These are phyloP conservation scores for Silvanus unidentatus DNA, from an alignment of 2,888 invertebrate species.

Conservation along the genomic window DNA sequence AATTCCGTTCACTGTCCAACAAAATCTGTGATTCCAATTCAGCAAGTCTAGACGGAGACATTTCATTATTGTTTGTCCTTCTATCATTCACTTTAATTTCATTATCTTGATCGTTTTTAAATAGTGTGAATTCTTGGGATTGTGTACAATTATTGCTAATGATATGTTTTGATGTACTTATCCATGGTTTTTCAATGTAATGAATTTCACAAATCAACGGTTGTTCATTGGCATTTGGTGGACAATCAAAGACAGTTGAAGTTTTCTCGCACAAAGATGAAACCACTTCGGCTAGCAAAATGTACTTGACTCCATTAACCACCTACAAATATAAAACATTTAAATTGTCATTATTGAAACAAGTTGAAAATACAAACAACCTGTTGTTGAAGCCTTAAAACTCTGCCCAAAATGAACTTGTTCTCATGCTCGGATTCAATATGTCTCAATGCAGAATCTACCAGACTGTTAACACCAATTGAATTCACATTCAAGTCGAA, in stretches of 20 bases:
- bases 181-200: slow-evolving; percentile 62
- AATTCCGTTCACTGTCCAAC: neutral
- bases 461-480: slow-evolving; percentile 49
- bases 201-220: slow-evolving; percentile 52
- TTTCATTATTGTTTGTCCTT: slow-evolving; percentile 26
- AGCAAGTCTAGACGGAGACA: slow-evolving; percentile 26
- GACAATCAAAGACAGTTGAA: slow-evolving; percentile 41
- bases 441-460: slow-evolving; percentile 49
- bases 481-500: slow-evolving; percentile 50
- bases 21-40: slow-evolving; percentile 42
- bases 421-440: slow-evolving; percentile 37
- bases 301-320: slow-evolving; percentile 56
- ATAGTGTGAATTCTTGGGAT: slow-evolving; percentile 47
- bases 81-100: slow-evolving; percentile 33
- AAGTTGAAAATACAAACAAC: slow-evolving; percentile 44
- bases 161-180: slow-evolving; percentile 56
- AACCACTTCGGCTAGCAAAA: slow-evolving; percentile 50
- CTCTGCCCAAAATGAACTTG: slow-evolving; percentile 45
- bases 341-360: slow-evolving; percentile 1
- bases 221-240: slow-evolving; percentile 27
- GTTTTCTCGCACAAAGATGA: slow-evolving; percentile 36
- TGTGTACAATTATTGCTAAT: slow-evolving; percentile 61
- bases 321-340: slow-evolving; percentile 46
- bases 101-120: slow-evolving; percentile 24
- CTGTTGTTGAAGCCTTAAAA: slow-evolving; percentile 53